Evolutionary conservation across 53 echinoderm and acorn worm genomes (phyloP).

Genomic region (Paelopatides confundens): DNA sequence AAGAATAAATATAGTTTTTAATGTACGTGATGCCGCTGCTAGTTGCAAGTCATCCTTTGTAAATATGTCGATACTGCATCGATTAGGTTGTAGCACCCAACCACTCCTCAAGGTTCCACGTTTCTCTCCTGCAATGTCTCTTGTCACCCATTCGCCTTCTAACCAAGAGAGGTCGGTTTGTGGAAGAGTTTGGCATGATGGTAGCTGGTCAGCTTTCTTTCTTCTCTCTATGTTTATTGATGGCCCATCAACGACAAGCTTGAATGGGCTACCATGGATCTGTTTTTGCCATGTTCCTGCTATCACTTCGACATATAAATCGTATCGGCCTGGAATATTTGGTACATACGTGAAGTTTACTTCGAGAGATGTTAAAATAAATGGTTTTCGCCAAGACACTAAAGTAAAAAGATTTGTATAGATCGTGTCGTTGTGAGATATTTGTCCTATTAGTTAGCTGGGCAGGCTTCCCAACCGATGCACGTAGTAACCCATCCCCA

Average conservation of each 20-base stretch:
- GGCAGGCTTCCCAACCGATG: not conserved
- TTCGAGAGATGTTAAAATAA: not conserved
- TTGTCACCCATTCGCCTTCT: not conserved
- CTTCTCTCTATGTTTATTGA: too few species aligned
- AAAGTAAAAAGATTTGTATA: not conserved
- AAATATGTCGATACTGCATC: slow-evolving; percentile 17
- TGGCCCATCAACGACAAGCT: not conserved
- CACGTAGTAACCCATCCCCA: not conserved
- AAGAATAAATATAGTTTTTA: slow-evolving; percentile 8
- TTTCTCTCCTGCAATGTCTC: not conserved
- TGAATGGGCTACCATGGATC: not conserved
- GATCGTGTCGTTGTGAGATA: not conserved
- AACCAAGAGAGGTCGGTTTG: not conserved
- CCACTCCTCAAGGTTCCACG: slow-evolving; percentile 6
- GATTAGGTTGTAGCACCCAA: slow-evolving; percentile 31
- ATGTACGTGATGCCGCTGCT: not conserved
- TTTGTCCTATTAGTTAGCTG: not conserved
- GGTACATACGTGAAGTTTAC: not conserved
- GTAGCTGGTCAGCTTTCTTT: slow-evolving; percentile 1
- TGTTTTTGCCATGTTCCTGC: not conserved
- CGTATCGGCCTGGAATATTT: slow-evolving; percentile 3
- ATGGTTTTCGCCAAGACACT: slow-evolving; percentile 18
- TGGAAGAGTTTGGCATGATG: slow-evolving; percentile 7
- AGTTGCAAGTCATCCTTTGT: not conserved
- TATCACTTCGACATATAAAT: slow-evolving; percentile 1